A percentile compares a stretch with the other conserved stretches of the same genome.
Evolutionary conservation across 2,113 vertebrate genomes (phyloP).

Genomic region (Hemicordylus capensis): DNA sequence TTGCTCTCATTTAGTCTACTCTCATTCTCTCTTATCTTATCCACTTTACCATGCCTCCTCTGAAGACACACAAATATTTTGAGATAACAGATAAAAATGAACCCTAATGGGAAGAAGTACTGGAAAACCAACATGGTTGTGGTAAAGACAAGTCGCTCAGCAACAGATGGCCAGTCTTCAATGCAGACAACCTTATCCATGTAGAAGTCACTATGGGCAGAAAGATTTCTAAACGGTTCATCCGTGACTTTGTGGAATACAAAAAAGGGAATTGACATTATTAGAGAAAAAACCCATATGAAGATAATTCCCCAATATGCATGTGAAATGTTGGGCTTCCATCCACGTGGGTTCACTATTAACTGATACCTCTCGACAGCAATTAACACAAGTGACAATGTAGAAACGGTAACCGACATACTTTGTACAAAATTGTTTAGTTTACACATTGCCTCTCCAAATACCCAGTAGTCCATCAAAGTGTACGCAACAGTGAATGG

Average conservation of each 20-base stretch:
- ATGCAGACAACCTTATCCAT: slow-evolving; percentile 69
- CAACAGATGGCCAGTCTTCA: slow-evolving; percentile 71
- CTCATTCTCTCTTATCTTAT: slow-evolving; percentile 66
- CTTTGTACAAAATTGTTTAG: slow-evolving; percentile 74
- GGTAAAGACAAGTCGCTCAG: slow-evolving; percentile 74
- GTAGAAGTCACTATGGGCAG: slow-evolving; percentile 65
- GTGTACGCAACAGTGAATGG: slow-evolving; percentile 76
- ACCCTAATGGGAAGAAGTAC: slow-evolving; percentile 75
- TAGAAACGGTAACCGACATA: slow-evolving; percentile 75
- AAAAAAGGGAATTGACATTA: slow-evolving; percentile 74
- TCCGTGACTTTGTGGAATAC: slow-evolving; percentile 74
- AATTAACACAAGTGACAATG: slow-evolving; percentile 77
- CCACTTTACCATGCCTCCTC: slow-evolving; percentile 63
- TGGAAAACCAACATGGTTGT: slow-evolving; percentile 75
- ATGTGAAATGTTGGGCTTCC: slow-evolving; percentile 74
- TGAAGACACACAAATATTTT: slow-evolving; percentile 72
- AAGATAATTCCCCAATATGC: slow-evolving; percentile 73
- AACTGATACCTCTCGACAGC: slow-evolving; percentile 77
- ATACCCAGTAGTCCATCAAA: slow-evolving; percentile 80
- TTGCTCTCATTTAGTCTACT: slow-evolving; percentile 69
- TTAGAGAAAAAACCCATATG: slow-evolving; percentile 74
- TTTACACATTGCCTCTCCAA: slow-evolving; percentile 78
- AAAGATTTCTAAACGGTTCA: slow-evolving; percentile 75
- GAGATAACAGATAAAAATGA: slow-evolving; percentile 79
- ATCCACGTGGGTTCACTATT: slow-evolving; percentile 77